Percentiles rank a stretch among this genome's conserved stretches.
Evolutionary conservation across 2,888 invertebrate genomes (phyloP).

Genomic region (Euphydryas editha): DNA sequence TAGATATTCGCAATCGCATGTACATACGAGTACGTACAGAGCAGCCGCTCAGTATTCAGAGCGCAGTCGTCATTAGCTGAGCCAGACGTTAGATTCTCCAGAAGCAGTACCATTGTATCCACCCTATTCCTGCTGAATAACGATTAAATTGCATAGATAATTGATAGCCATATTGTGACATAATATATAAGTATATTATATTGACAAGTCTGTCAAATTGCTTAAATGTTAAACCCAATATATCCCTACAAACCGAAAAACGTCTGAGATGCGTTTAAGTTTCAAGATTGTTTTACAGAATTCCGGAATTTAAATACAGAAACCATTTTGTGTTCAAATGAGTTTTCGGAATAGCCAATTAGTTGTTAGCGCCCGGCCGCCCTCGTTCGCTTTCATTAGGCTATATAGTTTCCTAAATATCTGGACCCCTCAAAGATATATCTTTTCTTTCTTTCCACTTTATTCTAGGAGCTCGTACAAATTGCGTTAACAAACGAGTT

Average conservation of each 20-base stretch:
- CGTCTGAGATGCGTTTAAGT: constrained; percentile 76
- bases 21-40: constrained; percentile 43
- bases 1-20: constrained; percentile 29
- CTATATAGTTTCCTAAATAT: constrained; percentile 83
- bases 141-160: constrained; percentile 65
- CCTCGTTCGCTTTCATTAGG: constrained; percentile 83
- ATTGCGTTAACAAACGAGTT: constrained; percentile 63
- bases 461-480: constrained; percentile 65
- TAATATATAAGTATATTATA: background rate
- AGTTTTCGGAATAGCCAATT: constrained; percentile 84
- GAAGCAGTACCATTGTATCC: constrained; percentile 65
- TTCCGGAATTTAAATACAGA: constrained; percentile 83
- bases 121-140: constrained; percentile 67
- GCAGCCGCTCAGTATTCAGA: constrained; percentile 72
- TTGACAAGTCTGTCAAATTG: background rate
- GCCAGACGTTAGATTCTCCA: constrained; percentile 75
- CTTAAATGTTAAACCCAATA: constrained; percentile 27
- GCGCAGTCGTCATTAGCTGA: constrained; percentile 74
- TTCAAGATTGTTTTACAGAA: constrained; percentile 79
- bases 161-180: constrained; percentile 49
- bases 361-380: constrained; percentile 83
- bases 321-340: constrained; percentile 84
- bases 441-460: constrained; percentile 77
- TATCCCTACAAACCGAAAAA: constrained; percentile 57
- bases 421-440: constrained; percentile 79